These are phyloP conservation scores for Bugulina stolonifera DNA, from an alignment of 2,888 invertebrate species.

Conservation along the genomic window DNA sequence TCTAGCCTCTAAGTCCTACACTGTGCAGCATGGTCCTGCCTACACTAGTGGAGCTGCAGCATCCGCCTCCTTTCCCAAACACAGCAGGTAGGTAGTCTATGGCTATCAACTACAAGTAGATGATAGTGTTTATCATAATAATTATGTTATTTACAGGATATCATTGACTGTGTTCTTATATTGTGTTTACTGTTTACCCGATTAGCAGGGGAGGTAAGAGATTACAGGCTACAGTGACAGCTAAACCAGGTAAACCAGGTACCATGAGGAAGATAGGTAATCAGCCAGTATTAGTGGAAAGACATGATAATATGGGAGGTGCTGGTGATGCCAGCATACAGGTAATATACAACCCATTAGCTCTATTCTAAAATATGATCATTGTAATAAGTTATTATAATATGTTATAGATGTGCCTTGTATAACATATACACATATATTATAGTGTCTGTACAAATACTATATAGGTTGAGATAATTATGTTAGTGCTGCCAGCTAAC, in stretches of 20 bases:
- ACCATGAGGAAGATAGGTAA: neutral
- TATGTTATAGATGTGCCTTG: too few species aligned
- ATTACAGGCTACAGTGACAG: slow-evolving; percentile 11
- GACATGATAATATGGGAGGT: slow-evolving; percentile 6
- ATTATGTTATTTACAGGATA: neutral
- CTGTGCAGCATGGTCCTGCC: slow-evolving; percentile 14
- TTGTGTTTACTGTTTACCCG: too few species aligned
- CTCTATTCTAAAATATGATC: too few species aligned
- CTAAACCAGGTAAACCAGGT: slow-evolving; percentile 10
- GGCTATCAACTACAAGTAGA: neutral
- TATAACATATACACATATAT: too few species aligned
- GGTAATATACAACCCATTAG: too few species aligned
- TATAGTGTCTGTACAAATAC: too few species aligned
- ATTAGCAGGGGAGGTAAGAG: neutral
- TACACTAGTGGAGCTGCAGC: neutral
- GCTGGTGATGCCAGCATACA: neutral
- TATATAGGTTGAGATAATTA: too few species aligned
- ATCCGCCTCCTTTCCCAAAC: neutral
- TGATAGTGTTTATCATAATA: neutral
- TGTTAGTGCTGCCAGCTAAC: too few species aligned
- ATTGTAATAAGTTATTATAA: too few species aligned
- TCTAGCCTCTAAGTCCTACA: neutral
- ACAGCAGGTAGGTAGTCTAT: neutral
- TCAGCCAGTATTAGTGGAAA: neutral
- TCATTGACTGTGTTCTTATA: neutral